These are phyloP conservation scores for Telmatherina bonti DNA, from an alignment of 2,797 vertebrate species.

Conservation along the genomic window DNA sequence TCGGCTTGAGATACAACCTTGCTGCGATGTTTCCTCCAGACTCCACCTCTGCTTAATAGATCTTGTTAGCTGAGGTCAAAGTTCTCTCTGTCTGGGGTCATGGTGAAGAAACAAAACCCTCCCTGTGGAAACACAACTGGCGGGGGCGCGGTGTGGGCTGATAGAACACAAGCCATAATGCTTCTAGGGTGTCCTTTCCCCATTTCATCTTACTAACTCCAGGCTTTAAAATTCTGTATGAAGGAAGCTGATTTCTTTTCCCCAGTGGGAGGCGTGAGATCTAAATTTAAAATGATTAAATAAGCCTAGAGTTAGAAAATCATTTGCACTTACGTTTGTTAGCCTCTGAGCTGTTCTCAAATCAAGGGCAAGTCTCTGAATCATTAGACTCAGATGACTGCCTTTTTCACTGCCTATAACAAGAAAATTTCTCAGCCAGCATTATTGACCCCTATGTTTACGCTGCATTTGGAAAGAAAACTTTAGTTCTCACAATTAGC, in stretches of 20 bases:
- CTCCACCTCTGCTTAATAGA: constrained; percentile 51
- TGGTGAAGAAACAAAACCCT: constrained; percentile 49
- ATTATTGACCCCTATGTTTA: constrained; percentile 44
- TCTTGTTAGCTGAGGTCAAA: constrained; percentile 71
- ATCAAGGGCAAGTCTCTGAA: constrained; percentile 77
- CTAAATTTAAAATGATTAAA: constrained; percentile 82
- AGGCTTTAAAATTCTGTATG: constrained; percentile 70
- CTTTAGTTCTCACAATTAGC: constrained; percentile 14
- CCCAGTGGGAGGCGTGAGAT: constrained; percentile 75
- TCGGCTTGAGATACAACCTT: constrained; percentile 41
- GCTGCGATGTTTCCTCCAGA: constrained; percentile 48
- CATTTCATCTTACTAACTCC: constrained; percentile 42
- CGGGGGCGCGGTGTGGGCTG: constrained; percentile 34
- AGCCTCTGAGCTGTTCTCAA: constrained; percentile 73
- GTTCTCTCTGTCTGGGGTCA: constrained; percentile 56
- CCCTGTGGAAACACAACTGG: constrained; percentile 42
- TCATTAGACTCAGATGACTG: constrained; percentile 69
- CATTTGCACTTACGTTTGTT: constrained; percentile 75
- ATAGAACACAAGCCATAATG: constrained; percentile 42
- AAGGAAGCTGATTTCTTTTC: constrained; percentile 68
- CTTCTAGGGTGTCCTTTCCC: constrained; percentile 21
- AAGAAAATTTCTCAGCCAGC: constrained; percentile 54
- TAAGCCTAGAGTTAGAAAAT: constrained; percentile 73
- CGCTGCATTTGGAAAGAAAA: constrained; percentile 11
- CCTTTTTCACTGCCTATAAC: constrained; percentile 54